These are phyloP conservation scores for Synergus japonicus DNA, from an alignment of 2,888 invertebrate genomes.

Conservation along the genomic window DNA sequence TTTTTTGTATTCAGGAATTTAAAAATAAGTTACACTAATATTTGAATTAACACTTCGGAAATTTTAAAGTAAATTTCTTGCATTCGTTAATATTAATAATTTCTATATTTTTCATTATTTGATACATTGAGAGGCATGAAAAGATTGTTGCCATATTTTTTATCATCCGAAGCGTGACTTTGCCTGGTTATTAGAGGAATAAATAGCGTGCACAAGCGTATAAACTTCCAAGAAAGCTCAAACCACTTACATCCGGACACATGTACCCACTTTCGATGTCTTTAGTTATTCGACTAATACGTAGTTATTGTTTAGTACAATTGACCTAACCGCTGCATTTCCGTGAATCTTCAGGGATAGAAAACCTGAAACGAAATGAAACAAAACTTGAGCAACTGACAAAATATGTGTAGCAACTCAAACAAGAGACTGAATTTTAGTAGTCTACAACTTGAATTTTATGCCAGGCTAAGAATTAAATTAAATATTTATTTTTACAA, in stretches of 20 bases:
- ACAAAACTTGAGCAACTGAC: not conserved
- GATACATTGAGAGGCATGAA: not conserved
- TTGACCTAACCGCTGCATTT: slow-evolving; percentile 17
- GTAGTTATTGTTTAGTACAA: slow-evolving; percentile 12
- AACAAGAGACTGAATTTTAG: slow-evolving; percentile 35
- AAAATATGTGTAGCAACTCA: slow-evolving; percentile 29
- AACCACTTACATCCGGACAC: slow-evolving; percentile 34
- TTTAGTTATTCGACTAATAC: slow-evolving; percentile 17
- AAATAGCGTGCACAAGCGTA: slow-evolving; percentile 3
- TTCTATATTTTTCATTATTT: not conserved
- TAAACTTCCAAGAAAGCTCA: slow-evolving; percentile 34
- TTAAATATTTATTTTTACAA: slow-evolving; percentile 27
- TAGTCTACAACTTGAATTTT: slow-evolving; percentile 35
- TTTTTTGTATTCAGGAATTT: not conserved
- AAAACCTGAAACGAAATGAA: not conserved
- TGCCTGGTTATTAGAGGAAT: slow-evolving; percentile 38
- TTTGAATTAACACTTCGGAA: too few relatives aligned
- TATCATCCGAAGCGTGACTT: slow-evolving; percentile 32
- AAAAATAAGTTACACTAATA: not conserved
- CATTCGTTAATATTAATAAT: too few relatives aligned
- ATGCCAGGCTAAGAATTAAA: slow-evolving; percentile 1
- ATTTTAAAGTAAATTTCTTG: too few relatives aligned
- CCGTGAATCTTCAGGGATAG: not conserved
- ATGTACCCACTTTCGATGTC: slow-evolving; percentile 30
- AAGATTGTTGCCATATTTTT: slow-evolving; percentile 31